A percentile compares a stretch with the other conserved stretches of the same genome.
phyloP scores from a whole-genome alignment of 2,888 invertebrate genomes.

The Crossocerus cetratus region DNA sequence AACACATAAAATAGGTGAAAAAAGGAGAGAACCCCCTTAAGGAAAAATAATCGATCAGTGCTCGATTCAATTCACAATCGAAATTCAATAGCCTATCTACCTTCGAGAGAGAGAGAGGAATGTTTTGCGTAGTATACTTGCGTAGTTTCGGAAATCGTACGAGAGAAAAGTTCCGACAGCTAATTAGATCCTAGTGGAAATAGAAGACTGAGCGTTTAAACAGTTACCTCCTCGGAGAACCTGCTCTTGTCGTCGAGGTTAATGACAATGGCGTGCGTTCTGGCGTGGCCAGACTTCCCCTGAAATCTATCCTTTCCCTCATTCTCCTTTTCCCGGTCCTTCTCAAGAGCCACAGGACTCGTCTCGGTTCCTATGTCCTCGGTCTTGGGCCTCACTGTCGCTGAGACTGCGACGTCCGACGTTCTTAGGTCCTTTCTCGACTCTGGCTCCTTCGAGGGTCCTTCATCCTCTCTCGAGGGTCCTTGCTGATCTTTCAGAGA shows the following conservation, averaged over 20 bases:
- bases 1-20: no score
- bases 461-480: constrained; percentile 31
- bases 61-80: no score
- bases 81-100: no score
- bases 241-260: constrained; percentile 89
- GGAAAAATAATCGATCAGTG: no score
- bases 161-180: no score
- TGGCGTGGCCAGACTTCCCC: constrained; percentile 82
- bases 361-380: constrained; percentile 50
- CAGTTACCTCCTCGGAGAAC: constrained; percentile 90
- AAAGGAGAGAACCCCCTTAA: no score
- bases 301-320: constrained; percentile 48
- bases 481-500: constrained; percentile 27
- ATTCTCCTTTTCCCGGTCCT: constrained; percentile 73
- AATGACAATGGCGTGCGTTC: constrained; percentile 87
- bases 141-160: no score
- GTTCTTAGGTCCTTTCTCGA: constrained; percentile 16
- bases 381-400: constrained; percentile 38
- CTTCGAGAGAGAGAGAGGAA: no score
- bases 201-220: constrained; percentile 75
- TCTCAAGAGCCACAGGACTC: constrained; percentile 69
- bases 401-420: constrained; percentile 51
- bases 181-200: no score
- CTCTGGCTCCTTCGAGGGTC: constrained; percentile 8
- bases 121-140: no score